phyloP scores from a whole-genome alignment of 2,888 invertebrate species.

The Achlya flavicornis region DNA sequence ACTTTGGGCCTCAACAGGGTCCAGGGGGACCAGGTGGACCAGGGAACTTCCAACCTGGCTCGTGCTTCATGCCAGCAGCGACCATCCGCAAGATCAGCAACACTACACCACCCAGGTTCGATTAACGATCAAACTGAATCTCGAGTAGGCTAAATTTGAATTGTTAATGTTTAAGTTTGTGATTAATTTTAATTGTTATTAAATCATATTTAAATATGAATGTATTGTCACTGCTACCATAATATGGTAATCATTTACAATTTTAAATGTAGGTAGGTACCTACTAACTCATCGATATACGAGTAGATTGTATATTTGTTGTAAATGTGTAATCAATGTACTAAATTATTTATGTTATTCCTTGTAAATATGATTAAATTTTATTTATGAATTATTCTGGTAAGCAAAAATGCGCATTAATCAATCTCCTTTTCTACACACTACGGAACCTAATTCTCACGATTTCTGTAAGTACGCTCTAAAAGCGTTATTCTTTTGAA shows the following conservation, averaged over 20 bases:
- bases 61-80: slow-evolving; percentile 61
- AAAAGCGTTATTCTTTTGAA: no score
- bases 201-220: neutral
- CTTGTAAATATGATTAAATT: no score
- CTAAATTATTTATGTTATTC: no score
- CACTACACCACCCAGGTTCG: slow-evolving; percentile 48
- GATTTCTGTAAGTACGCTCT: no score
- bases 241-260: neutral
- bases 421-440: no score
- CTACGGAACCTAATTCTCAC: no score
- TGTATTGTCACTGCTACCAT: neutral
- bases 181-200: neutral
- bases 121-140: slow-evolving; percentile 22
- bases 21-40: slow-evolving; percentile 29
- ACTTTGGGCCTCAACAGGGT: slow-evolving; percentile 46
- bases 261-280: no score
- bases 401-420: no score
- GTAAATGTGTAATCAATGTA: no score
- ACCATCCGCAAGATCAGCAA: slow-evolving; percentile 56
- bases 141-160: slow-evolving; percentile 17
- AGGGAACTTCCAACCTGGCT: slow-evolving; percentile 40
- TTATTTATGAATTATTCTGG: no score
- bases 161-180: slow-evolving; percentile 27
- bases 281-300: no score
- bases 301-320: no score